A percentile compares a stretch with the other conserved stretches of the same genome.
Conservation (phyloP, 2,113 vertebrate genomes). For the Amblyornis subalaris region DNA sequence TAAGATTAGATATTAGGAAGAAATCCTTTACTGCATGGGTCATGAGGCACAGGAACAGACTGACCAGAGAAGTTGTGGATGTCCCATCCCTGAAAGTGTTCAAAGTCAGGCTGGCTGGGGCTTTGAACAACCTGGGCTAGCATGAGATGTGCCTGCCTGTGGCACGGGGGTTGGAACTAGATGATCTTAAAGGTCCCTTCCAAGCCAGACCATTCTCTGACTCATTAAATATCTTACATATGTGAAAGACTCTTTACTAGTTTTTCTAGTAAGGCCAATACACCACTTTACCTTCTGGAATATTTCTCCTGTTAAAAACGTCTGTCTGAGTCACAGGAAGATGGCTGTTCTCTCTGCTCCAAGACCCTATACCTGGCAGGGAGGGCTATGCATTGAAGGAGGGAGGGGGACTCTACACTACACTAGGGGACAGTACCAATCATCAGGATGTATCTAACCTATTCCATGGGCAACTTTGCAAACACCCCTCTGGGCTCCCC, state of each 20-base stretch:
- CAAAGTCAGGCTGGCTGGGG: neutral
- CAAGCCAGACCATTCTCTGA: neutral
- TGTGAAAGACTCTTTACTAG: neutral
- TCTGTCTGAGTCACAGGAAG: neutral
- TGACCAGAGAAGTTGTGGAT: neutral
- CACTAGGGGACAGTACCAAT: accelerated
- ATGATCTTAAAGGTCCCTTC: neutral
- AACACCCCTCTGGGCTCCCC: accelerated
- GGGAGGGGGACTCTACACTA: too few relatives aligned
- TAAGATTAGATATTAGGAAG: neutral
- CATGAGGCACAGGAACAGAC: neutral
- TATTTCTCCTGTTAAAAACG: neutral
- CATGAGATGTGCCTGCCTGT: too few relatives aligned
- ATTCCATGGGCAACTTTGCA: neutral
- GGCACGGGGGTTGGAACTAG: neutral
- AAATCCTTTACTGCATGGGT: neutral
- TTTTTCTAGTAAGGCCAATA: neutral
- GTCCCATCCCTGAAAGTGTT: neutral
- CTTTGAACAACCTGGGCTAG: neutral
- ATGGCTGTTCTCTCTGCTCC: neutral
- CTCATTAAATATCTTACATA: neutral
- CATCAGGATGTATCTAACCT: neutral
- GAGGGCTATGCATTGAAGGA: neutral
- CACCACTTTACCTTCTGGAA: neutral
- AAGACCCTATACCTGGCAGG: neutral